Percentiles rank a stretch among this genome's conserved stretches.
These are phyloP conservation scores for Helostoma temminkii DNA, from an alignment of 2,797 vertebrate genomes.

Conservation along the genomic window DNA sequence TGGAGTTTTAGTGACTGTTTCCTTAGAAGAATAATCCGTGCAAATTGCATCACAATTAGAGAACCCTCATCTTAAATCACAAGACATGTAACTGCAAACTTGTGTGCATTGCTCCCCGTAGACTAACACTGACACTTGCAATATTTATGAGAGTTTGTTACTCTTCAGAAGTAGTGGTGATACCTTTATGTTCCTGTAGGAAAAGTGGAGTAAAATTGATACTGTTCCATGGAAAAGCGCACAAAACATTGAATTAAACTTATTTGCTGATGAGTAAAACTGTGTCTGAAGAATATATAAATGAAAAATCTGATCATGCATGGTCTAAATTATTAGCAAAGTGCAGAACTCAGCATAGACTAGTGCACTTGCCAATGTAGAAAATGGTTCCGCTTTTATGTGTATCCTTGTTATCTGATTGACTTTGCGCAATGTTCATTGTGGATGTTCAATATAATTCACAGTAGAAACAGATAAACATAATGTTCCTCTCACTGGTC, in stretches of 20 bases:
- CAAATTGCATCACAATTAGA: constrained; percentile 34
- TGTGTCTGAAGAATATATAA: background rate
- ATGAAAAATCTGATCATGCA: background rate
- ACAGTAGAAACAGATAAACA: constrained; percentile 62
- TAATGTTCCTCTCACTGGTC: constrained; percentile 48
- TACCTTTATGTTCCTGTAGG: constrained; percentile 7
- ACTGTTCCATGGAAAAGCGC: background rate
- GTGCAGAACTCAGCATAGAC: background rate
- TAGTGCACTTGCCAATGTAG: constrained; percentile 7
- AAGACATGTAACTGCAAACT: constrained; percentile 17
- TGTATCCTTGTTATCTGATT: constrained; percentile 47
- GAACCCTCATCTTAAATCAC: background rate
- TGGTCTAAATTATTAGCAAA: background rate
- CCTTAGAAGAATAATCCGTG: constrained; percentile 22
- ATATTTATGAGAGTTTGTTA: constrained; percentile 10
- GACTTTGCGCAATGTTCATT: constrained; percentile 33
- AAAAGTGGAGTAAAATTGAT: constrained; percentile 5
- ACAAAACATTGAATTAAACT: background rate
- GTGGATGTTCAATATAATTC: constrained; percentile 41
- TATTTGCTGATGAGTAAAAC: background rate
- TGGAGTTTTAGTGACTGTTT: background rate
- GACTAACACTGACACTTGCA: constrained; percentile 9
- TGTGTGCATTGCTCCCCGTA: constrained; percentile 8
- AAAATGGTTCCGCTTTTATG: constrained; percentile 1
- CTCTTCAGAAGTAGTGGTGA: constrained; percentile 25